Conservation (phyloP, 2,888 invertebrate genomes). For the Platerodrilus igneus region DNA sequence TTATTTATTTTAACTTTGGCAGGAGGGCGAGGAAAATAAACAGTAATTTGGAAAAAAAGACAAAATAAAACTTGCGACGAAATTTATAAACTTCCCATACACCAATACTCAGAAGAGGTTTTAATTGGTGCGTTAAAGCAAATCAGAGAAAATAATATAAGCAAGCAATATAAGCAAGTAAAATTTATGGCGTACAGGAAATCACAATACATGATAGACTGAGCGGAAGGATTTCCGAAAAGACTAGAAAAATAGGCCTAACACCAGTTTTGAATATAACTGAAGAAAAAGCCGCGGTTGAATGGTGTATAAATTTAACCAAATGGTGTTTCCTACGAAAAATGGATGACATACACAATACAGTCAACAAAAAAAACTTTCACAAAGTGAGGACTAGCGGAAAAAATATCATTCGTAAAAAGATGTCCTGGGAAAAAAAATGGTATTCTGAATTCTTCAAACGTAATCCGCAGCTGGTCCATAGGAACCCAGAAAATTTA, state of each 20-base stretch:
- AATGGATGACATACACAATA: slow-evolving; percentile 13
- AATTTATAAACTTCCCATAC: slow-evolving; percentile 8
- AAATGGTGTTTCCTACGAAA: slow-evolving; percentile 16
- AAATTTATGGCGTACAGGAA: slow-evolving; percentile 12
- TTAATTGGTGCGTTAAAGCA: slow-evolving; percentile 8
- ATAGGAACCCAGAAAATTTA: slow-evolving; percentile 15
- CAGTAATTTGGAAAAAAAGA: slow-evolving; percentile 6
- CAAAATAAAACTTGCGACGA: slow-evolving; percentile 1
- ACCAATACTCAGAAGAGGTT: slow-evolving; percentile 11
- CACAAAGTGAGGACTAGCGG: slow-evolving; percentile 9
- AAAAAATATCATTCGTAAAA: slow-evolving; percentile 19
- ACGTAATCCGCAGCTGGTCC: slow-evolving; percentile 16
- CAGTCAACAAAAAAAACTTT: slow-evolving; percentile 7
- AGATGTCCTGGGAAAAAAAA: too few relatives aligned
- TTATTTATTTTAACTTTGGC: neutral
- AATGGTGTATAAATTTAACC: slow-evolving; percentile 14
- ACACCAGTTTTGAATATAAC: slow-evolving; percentile 5
- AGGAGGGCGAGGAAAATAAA: slow-evolving; percentile 4
- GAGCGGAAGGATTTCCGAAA: slow-evolving; percentile 12
- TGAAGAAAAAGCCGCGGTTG: slow-evolving; percentile 12
- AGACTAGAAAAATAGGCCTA: slow-evolving; percentile 11
- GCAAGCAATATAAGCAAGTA: slow-evolving; percentile 12
- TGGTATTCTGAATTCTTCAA: slow-evolving; percentile 24
- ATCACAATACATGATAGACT: slow-evolving; percentile 14
- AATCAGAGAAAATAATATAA: slow-evolving; percentile 10